Evolutionary conservation across 2,797 vertebrate genomes (phyloP).

Genomic region (Coluber constrictor): DNA sequence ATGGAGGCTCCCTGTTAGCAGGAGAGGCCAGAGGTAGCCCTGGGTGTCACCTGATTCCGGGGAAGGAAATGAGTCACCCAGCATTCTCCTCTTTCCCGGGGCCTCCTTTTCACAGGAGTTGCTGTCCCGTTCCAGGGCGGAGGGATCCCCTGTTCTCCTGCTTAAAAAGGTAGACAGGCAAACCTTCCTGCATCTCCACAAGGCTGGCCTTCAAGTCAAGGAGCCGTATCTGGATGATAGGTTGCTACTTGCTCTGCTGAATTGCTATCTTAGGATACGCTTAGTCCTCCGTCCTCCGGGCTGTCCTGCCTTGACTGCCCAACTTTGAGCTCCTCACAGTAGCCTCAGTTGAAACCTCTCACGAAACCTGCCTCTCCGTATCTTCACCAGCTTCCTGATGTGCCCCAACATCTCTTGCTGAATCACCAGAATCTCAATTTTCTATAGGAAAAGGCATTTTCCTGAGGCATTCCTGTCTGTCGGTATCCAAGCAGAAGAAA

Average conservation of each 20-base stretch:
- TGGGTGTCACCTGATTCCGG: neutral
- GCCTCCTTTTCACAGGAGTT: neutral
- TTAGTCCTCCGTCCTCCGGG: neutral
- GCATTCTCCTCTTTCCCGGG: neutral
- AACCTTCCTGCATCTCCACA: neutral
- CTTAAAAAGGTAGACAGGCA: neutral
- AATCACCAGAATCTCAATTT: neutral
- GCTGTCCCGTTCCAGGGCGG: neutral
- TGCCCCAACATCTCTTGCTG: neutral
- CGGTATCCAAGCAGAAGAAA: neutral
- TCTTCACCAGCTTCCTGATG: neutral
- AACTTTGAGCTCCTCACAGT: neutral
- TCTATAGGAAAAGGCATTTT: neutral
- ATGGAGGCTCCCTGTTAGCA: fast-evolving
- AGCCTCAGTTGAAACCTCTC: neutral
- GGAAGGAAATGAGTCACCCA: conserved; percentile 46
- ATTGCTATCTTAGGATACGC: neutral
- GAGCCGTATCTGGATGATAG: neutral
- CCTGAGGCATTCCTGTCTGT: neutral
- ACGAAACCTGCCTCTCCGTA: neutral
- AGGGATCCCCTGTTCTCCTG: no score
- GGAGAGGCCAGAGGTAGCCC: conserved; percentile 3
- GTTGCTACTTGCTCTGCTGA: neutral
- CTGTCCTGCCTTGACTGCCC: neutral
- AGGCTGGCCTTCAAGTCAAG: neutral